Base-by-base conservation (phyloP, 2,888 invertebrate genomes). In the Eupithecia vulgata region DNA sequence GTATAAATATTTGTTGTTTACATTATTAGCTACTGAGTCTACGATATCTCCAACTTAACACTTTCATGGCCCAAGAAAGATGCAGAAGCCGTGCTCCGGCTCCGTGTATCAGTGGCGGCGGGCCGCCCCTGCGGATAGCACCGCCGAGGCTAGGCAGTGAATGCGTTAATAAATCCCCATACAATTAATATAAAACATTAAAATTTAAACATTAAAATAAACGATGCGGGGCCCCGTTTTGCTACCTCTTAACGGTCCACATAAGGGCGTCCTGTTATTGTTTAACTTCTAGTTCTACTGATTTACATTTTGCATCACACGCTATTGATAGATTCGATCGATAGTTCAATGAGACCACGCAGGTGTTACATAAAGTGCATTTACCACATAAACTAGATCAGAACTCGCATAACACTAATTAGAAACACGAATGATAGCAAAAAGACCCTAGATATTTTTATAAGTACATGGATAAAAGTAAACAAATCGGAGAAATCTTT, bases 291-390 rank as follows among this genome's bases (percentile, higher is more conserved):
- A 25, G 25, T 57, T 57, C 57, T 13, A 57, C 57, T 57, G 25
- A 25, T 57, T 57, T 57, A 57, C 21, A 52, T 21, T 52, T 25
- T 57, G 57, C 57, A 57, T 70, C 25, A 48, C 73, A 69, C 66
- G 66, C 61, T 48, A 73, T 62, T 64, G 40, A 68, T 67, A 12
- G 40, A 57, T 13, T 25, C 57, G 57, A 57, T 57, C 5, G 57
- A 57, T 25, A 57, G 57, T 25, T 57, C 57, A 57, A 25, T 57
- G 57, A 45, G 30, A 57, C 61, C 69, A 69, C 62, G 69, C 61
- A 69, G 42, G 42, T 72, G 67, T 67, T 67, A 52, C 34, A 52
- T 57, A 57, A 57, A 57, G 25, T 57, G 57, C 57, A 57, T 57
- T 57, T 57, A 57, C 25, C 21, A 0, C 21, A 57, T 57, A 57